These are phyloP conservation scores for Orthosia gothica DNA, from an alignment of 2,888 invertebrate species.

Conservation along the genomic window DNA sequence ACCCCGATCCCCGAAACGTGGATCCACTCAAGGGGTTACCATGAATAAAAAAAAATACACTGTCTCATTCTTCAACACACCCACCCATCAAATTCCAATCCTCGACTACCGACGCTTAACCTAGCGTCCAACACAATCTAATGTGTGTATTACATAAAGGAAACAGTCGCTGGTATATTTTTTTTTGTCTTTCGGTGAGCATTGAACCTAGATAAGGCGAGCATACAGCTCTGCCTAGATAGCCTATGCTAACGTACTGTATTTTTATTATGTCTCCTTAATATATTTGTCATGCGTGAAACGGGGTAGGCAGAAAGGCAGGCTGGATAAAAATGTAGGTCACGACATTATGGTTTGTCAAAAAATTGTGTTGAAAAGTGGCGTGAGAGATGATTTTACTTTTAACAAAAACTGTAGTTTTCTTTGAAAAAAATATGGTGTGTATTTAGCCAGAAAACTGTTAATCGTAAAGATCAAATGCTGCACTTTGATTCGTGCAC, in stretches of 20 bases:
- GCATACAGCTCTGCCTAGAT: slow-evolving; percentile 67
- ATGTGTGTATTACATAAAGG: slow-evolving; percentile 71
- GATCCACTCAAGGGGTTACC: too few species aligned
- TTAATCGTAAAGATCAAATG: background rate
- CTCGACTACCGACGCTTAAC: slow-evolving; percentile 19
- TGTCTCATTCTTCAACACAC: too few species aligned
- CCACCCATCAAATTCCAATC: slow-evolving; percentile 29
- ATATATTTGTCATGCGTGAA: slow-evolving; percentile 32
- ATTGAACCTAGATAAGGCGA: slow-evolving; percentile 76
- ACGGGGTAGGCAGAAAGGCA: slow-evolving; percentile 8
- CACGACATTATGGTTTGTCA: too few species aligned
- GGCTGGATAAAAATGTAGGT: background rate
- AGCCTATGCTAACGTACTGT: slow-evolving; percentile 54
- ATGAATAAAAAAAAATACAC: too few species aligned
- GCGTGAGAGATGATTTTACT: too few species aligned
- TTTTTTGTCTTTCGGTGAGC: slow-evolving; percentile 76
- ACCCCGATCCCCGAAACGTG: too few species aligned
- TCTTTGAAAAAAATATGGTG: too few species aligned
- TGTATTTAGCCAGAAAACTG: background rate
- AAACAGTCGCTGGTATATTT: slow-evolving; percentile 67
- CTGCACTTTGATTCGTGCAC: too few species aligned
- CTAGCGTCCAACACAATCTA: slow-evolving; percentile 52
- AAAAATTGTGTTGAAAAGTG: background rate
- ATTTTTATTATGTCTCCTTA: slow-evolving; percentile 60
- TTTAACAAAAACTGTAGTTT: too few species aligned